Evolutionary conservation across 2,797 vertebrate genomes (phyloP).

Genomic region (Parambassis ranga): DNA sequence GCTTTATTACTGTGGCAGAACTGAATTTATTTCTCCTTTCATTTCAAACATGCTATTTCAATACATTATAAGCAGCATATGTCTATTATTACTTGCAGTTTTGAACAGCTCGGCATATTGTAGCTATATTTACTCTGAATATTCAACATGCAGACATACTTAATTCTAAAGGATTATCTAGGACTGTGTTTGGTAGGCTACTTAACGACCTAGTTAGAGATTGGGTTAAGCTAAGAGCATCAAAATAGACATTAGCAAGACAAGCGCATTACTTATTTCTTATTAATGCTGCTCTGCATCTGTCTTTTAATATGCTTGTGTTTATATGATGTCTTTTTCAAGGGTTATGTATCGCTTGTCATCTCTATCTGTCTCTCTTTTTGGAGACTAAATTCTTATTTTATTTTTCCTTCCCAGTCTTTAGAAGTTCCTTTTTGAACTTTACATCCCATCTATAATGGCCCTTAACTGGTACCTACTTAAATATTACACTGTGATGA

Average conservation of each 20-base stretch:
- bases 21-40: too few relatives aligned
- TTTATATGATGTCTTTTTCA: conserved; percentile 27
- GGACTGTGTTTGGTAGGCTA: conserved; percentile 56
- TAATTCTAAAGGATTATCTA: conserved; percentile 67
- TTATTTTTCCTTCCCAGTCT: conserved; percentile 1
- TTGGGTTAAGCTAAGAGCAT: conserved; percentile 61
- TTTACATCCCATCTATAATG: conserved; percentile 31
- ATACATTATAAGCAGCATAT: conserved; percentile 10
- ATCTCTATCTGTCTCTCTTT: conserved; percentile 13
- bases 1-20: too few relatives aligned
- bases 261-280: conserved; percentile 45
- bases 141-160: conserved; percentile 51
- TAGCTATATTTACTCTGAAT: conserved; percentile 63
- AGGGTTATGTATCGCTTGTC: conserved; percentile 23
- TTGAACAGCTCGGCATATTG: conserved; percentile 24
- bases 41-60: neutral
- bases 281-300: conserved; percentile 23
- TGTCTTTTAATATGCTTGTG: neutral
- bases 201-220: conserved; percentile 69
- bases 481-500: conserved; percentile 54
- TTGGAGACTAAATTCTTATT: conserved; percentile 9
- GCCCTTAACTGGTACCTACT: conserved; percentile 43
- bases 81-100: conserved; percentile 17
- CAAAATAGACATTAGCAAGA: conserved; percentile 65
- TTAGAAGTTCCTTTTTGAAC: conserved; percentile 40